phyloP scores from a whole-genome alignment of 2,113 vertebrate genomes.

The Dasyprocta punctata region DNA sequence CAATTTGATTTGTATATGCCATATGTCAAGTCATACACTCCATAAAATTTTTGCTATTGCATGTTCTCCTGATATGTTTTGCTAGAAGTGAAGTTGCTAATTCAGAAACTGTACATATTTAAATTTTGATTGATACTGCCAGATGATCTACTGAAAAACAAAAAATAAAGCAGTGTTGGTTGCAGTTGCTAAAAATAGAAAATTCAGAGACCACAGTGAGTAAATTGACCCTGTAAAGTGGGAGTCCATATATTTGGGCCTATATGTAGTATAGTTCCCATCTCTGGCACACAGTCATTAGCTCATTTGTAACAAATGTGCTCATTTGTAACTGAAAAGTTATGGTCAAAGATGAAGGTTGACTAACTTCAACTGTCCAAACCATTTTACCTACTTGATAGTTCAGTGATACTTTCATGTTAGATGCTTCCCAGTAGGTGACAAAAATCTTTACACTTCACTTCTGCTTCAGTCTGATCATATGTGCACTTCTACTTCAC shows the following conservation, averaged over 20 bases:
- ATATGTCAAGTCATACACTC: not conserved
- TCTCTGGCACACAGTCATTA: not conserved
- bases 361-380: not conserved
- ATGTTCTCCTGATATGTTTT: not conserved
- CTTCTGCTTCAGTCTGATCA: not conserved
- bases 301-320: not conserved
- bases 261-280: no score
- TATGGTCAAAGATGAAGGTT: not conserved
- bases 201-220: not conserved
- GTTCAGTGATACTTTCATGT: not conserved
- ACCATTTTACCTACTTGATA: not conserved
- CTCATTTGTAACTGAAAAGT: not conserved
- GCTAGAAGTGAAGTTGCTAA: not conserved
- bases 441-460: not conserved
- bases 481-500: not conserved
- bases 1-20: not conserved
- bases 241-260: not conserved
- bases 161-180: not conserved
- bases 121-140: not conserved
- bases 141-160: not conserved
- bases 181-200: not conserved
- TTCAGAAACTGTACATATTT: not conserved
- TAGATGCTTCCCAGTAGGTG: not conserved
- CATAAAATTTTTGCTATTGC: not conserved
- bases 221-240: not conserved